phyloP scores from a whole-genome alignment of 2,113 vertebrate species.

The Pipa parva region DNA sequence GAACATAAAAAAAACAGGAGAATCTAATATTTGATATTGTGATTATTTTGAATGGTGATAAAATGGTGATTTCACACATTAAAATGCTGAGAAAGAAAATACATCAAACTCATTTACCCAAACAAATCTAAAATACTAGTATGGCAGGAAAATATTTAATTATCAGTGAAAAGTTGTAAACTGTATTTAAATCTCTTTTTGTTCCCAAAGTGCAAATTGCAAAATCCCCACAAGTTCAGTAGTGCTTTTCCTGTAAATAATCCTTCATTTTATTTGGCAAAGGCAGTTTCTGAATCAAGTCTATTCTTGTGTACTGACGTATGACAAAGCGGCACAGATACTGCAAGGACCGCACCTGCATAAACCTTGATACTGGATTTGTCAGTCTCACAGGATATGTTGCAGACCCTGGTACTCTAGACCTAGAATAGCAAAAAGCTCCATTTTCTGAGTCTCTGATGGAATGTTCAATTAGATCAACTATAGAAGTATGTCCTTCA shows the following conservation, averaged over 20 bases:
- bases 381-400: conserved; percentile 95
- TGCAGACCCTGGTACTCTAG: conserved; percentile 91
- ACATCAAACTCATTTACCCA: conserved; percentile 53
- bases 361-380: conserved; percentile 93
- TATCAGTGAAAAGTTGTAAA: conserved; percentile 82
- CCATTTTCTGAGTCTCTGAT: conserved; percentile 97
- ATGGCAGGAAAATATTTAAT: conserved; percentile 72
- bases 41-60: conserved; percentile 67
- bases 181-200: conserved; percentile 72
- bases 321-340: conserved; percentile 98
- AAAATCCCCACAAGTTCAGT: conserved; percentile 82
- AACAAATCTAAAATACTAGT: conserved; percentile 63
- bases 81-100: conserved; percentile 55
- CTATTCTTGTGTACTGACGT: conserved; percentile 95
- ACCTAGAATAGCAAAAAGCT: conserved; percentile 96
- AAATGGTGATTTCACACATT: conserved; percentile 64
- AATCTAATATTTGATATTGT: conserved; percentile 71
- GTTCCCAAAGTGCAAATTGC: conserved; percentile 91
- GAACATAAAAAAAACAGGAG: conserved; percentile 56
- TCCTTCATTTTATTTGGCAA: conserved; percentile 99
- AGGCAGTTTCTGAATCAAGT: conserved; percentile 98
- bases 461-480: conserved; percentile 94
- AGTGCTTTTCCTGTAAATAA: conserved; percentile 99
- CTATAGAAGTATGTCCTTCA: conserved; percentile 95
- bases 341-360: conserved; percentile 97